These are phyloP conservation scores for Spheniscus humboldti DNA, from an alignment of 2,797 vertebrate species.

Conservation along the genomic window DNA sequence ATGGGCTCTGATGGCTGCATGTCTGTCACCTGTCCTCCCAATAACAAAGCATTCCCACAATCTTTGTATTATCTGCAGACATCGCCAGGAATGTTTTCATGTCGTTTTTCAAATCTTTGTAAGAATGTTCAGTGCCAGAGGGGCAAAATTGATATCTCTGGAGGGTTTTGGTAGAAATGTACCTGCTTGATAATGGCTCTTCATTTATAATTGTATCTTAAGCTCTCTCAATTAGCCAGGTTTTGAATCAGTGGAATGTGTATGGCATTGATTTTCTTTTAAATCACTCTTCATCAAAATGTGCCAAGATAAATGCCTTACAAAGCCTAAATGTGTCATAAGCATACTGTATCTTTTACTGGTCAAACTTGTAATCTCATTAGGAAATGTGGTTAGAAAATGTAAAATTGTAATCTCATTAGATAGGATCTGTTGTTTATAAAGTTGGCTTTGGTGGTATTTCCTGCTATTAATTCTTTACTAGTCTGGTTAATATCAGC, in stretches of 20 bases:
- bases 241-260: background rate
- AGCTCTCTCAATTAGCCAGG: background rate
- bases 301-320: background rate
- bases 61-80: background rate
- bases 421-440: slow-evolving; percentile 29
- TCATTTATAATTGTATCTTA: background rate
- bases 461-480: slow-evolving; percentile 39
- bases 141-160: background rate
- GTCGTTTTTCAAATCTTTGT: background rate
- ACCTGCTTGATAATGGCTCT: background rate
- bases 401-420: slow-evolving; percentile 38
- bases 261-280: background rate
- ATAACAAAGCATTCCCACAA: background rate
- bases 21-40: background rate
- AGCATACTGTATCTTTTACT: background rate
- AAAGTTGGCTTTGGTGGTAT: background rate
- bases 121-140: background rate
- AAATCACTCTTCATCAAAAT: background rate
- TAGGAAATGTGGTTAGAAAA: slow-evolving; percentile 49
- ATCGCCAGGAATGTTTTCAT: background rate
- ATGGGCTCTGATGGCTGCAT: background rate
- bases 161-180: background rate
- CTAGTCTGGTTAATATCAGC: slow-evolving; percentile 35
- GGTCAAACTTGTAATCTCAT: background rate
- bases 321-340: background rate